Conservation (phyloP, 2,113 vertebrate species). For the Oreochromis spilurus region DNA sequence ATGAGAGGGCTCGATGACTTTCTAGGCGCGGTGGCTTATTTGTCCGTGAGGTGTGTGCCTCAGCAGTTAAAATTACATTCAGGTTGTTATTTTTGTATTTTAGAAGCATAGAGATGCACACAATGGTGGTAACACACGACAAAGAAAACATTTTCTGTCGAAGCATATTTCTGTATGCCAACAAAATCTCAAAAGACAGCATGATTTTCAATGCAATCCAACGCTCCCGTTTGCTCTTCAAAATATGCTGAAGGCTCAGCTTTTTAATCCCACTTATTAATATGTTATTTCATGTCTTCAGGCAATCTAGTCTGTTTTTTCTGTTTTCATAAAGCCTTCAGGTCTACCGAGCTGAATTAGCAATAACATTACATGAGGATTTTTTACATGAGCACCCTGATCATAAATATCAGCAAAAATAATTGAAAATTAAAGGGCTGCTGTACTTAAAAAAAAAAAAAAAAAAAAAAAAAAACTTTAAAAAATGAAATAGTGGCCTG, state of each 20-base stretch:
- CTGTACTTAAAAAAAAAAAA: background rate
- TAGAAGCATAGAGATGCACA: accelerated
- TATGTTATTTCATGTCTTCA: background rate
- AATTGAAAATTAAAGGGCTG: background rate
- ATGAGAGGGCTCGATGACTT: slow-evolving; percentile 8
- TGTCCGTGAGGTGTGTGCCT: background rate
- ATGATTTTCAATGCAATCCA: background rate
- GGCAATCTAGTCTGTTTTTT: background rate
- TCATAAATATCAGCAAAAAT: background rate
- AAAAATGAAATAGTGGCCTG: background rate
- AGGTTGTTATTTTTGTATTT: background rate
- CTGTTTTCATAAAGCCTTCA: background rate
- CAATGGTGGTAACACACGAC: background rate
- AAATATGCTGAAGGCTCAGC: background rate
- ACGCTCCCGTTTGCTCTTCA: background rate
- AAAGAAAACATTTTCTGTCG: background rate
- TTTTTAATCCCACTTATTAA: background rate
- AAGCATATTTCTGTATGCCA: background rate
- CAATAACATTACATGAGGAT: background rate
- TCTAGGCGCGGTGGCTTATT: slow-evolving; percentile 16
- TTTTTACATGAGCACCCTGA: background rate
- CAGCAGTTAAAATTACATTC: background rate
- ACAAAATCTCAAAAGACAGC: background rate
- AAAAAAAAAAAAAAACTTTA: accelerated
- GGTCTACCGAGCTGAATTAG: background rate